Evolutionary conservation across 2,113 vertebrate genomes (phyloP), one percentile per base, ranked within the genome.

Genomic region (Rhodinocichla rosea): DNA sequence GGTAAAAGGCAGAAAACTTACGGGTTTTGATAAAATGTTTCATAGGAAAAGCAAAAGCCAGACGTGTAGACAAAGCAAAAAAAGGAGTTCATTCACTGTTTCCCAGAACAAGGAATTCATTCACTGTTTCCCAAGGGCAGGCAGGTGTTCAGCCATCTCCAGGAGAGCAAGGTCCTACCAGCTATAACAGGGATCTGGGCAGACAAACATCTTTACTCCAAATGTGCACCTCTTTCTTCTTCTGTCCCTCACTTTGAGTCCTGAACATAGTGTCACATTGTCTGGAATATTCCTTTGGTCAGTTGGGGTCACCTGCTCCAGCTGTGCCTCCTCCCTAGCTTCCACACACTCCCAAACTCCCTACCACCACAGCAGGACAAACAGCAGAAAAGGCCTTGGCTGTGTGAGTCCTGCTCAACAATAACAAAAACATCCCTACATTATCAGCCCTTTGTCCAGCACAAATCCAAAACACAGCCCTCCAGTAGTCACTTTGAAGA

Each of bases 141-240:
- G 9, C 20, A 64, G 13, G 17, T 32, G 13, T 56, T 49, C 35
- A 49, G 9, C n/a, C 13, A 49, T 8, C 40, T 56, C 8, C 30
- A n/a, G 40, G 16, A 47, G 6, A 55, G 9, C 9, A 18, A 22
- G 11, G 35, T 10, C 13, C 17, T 9, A 24, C 17, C 24, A 52
- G 6, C 5, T 8, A 0, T 8, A 9, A 27, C 1, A 0, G 11
- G 18, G 33, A 27, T 6, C 11, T 42, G 35, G 7, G 17, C 42
- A 47, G 23, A n/a, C 23, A 80, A 56, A 56, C 17, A 42, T 12
- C 49, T 11, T 35, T 26, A 21, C 13, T 9, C 32, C 49, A 56
- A 71, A 47, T 26, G 11, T 40, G 20, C 1, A 0, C 14, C 10
- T 11, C 8, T 79, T 63, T 40, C 28, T n/a, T 6, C 19, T 39